phyloP scores from a whole-genome alignment of 2,888 invertebrate genomes.

The Metalampra italica region DNA sequence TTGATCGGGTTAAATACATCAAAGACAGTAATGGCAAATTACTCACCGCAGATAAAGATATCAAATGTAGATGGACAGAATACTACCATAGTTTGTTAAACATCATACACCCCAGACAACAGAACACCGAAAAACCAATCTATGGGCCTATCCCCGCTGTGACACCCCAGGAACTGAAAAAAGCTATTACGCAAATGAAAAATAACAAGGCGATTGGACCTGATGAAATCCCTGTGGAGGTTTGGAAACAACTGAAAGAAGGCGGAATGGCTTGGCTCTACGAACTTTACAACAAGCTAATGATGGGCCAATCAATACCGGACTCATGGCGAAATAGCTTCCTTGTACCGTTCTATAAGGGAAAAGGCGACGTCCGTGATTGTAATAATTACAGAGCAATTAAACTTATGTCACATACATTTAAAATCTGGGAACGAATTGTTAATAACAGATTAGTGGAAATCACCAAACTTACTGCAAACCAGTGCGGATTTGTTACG shows the following conservation, averaged over 20 bases:
- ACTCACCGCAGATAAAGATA: conserved; percentile 7
- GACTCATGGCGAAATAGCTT: conserved; percentile 6
- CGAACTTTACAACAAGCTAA: not conserved
- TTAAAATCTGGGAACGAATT: no score
- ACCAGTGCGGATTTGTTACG: no score
- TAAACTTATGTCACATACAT: no score
- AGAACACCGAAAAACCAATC: not conserved
- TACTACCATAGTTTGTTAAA: conserved; percentile 1
- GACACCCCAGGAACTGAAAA: not conserved
- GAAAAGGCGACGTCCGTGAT: conserved; percentile 9
- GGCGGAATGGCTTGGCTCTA: not conserved
- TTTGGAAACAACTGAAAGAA: not conserved
- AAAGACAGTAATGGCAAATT: conserved; percentile 6
- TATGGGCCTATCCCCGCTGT: not conserved
- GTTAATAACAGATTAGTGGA: no score
- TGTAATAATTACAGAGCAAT: no score
- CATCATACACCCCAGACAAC: not conserved
- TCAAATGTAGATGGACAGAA: conserved; percentile 6
- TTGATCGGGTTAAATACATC: conserved; percentile 8
- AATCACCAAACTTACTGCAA: no score
- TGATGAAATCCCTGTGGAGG: not conserved
- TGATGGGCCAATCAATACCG: not conserved
- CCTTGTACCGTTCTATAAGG: conserved; percentile 13
- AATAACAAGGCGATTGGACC: not conserved
- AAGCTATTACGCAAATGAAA: not conserved